These are phyloP conservation scores for Ptilorrhoa leucosticta DNA, from an alignment of 2,113 vertebrate genomes.

Conservation along the genomic window DNA sequence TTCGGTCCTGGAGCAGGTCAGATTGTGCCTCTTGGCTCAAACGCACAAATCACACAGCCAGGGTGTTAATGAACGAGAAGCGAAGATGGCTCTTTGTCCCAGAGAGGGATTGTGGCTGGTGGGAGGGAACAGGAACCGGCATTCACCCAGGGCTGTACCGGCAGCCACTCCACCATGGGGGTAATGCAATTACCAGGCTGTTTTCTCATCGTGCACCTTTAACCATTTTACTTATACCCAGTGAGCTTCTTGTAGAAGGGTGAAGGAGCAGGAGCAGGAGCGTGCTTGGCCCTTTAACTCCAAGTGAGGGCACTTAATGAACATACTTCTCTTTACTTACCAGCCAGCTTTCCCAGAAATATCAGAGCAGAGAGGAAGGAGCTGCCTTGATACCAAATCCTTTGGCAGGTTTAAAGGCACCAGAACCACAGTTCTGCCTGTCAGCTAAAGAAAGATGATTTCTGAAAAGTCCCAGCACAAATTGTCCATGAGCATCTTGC, in stretches of 20 bases:
- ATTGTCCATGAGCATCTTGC: not conserved
- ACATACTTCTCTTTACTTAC: not conserved
- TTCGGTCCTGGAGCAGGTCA: not conserved
- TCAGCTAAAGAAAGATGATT: not conserved
- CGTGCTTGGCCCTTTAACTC: not conserved
- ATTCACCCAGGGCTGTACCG: not conserved
- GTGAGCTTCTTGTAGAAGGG: not conserved
- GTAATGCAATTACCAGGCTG: not conserved
- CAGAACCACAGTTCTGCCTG: not conserved
- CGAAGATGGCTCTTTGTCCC: not conserved
- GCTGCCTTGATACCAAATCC: not conserved
- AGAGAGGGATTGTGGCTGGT: rapidly evolving
- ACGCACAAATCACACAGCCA: not conserved
- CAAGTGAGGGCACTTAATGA: not conserved
- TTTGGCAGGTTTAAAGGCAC: not conserved
- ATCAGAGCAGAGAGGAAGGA: not conserved
- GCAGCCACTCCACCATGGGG: not conserved
- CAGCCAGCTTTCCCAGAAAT: not conserved
- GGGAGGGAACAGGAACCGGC: not conserved
- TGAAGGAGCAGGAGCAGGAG: not conserved
- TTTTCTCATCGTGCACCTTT: not conserved
- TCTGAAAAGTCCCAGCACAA: not conserved
- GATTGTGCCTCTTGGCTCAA: not conserved
- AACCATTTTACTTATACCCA: not conserved
- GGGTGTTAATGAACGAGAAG: not conserved